A percentile compares a stretch with the other conserved stretches of the same genome.
phyloP scores from a whole-genome alignment of 2,888 invertebrate species.

The Euzophera pinguis region DNA sequence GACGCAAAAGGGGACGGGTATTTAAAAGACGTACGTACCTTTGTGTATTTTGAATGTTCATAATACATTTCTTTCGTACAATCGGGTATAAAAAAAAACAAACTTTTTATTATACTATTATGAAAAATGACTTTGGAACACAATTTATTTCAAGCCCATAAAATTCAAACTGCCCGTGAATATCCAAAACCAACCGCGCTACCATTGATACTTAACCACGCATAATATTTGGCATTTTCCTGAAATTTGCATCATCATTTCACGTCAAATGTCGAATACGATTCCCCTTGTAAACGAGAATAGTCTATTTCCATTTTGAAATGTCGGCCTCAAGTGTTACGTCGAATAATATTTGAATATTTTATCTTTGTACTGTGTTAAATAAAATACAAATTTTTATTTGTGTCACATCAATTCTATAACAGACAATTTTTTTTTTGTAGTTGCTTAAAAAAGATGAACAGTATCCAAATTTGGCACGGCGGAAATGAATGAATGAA shows the following conservation, averaged over 20 bases:
- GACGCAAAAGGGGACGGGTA: no score
- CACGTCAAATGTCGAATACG: constrained; percentile 63
- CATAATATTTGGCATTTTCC: constrained; percentile 52
- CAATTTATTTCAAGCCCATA: constrained; percentile 22
- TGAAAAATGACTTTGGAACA: constrained; percentile 18
- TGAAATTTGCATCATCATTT: constrained; percentile 61
- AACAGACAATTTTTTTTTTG: no score
- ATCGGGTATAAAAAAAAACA: not conserved
- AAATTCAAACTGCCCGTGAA: constrained; percentile 27
- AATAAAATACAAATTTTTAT: constrained; percentile 59
- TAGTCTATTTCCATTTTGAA: constrained; percentile 68
- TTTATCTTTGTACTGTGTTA: constrained; percentile 52
- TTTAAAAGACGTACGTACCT: no score
- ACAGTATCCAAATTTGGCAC: no score
- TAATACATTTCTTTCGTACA: no score
- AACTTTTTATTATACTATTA: no score
- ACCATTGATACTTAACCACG: constrained; percentile 57
- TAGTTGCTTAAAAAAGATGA: no score
- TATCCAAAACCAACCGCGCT: constrained; percentile 32
- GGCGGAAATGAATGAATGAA: no score
- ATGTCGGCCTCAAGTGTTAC: constrained; percentile 63
- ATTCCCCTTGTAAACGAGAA: constrained; percentile 62
- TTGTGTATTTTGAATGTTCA: no score
- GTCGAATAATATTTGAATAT: constrained; percentile 75
- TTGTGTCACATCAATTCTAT: constrained; percentile 15